Evolutionary conservation across 2,113 vertebrate genomes (phyloP).

Genomic region (Centrocercus urophasianus): DNA sequence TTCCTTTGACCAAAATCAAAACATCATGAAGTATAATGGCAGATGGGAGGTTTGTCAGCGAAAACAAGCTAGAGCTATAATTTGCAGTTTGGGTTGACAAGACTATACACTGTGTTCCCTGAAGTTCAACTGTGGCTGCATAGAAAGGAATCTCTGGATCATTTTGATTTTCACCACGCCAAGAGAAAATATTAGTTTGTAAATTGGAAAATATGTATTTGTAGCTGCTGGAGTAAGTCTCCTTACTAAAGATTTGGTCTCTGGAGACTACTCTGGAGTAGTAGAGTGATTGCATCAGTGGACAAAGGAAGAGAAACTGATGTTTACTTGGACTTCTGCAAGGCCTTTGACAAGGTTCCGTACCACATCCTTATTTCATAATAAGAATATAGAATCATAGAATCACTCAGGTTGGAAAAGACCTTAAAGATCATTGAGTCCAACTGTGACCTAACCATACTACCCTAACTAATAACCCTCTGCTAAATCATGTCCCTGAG

Average conservation of each 20-base stretch:
- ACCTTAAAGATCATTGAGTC: too few species aligned
- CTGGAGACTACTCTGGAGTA: not conserved
- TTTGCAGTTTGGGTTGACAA: not conserved
- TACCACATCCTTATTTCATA: too few species aligned
- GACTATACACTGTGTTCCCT: not conserved
- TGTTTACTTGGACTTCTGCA: too few species aligned
- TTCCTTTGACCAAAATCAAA: not conserved
- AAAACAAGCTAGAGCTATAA: not conserved
- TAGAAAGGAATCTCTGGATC: not conserved
- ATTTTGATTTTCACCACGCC: not conserved
- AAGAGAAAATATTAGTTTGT: not conserved
- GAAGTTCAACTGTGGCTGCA: accelerated
- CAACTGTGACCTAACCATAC: too few species aligned
- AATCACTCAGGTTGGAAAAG: too few species aligned
- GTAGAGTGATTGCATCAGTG: too few species aligned
- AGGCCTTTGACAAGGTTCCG: too few species aligned
- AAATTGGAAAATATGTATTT: not conserved
- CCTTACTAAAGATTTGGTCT: not conserved
- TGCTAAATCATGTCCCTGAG: too few species aligned
- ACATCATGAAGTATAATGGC: not conserved
- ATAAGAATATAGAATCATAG: too few species aligned
- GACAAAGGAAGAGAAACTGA: too few species aligned
- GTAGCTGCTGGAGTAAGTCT: not conserved
- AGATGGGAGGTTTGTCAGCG: not conserved
- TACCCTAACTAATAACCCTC: too few species aligned